Evolutionary conservation across 2,113 vertebrate species (phyloP).

Genomic region (Rousettus leschenaultii): DNA sequence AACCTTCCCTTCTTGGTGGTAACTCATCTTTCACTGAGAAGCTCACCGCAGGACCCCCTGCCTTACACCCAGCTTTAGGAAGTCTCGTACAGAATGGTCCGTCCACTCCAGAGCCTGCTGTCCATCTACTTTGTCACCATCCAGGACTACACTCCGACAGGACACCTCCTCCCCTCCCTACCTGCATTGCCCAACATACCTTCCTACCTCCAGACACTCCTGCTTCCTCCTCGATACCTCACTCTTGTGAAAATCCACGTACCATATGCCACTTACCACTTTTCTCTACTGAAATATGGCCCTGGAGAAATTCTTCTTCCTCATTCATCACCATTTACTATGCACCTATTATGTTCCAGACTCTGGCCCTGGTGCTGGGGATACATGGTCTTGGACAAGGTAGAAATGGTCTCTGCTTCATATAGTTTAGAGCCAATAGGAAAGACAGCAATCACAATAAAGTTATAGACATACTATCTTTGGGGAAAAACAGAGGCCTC

Average conservation of each 20-base stretch:
- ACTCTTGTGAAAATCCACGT: not conserved
- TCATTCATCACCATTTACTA: not conserved
- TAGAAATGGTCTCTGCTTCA: not conserved
- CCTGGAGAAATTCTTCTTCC: not conserved
- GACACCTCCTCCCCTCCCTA: not conserved
- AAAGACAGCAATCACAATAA: not conserved
- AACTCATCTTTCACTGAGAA: not conserved
- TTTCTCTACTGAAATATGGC: not conserved
- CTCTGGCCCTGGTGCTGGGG: not conserved
- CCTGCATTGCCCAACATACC: fast-evolving
- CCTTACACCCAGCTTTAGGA: not conserved
- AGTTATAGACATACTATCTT: no score
- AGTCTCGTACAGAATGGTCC: not conserved
- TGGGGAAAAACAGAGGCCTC: not conserved
- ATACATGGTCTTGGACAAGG: not conserved
- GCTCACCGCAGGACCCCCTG: not conserved
- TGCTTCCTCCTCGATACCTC: not conserved
- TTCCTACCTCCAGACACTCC: not conserved
- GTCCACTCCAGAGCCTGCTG: not conserved
- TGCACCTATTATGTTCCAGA: not conserved
- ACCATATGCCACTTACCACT: not conserved
- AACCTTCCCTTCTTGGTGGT: not conserved
- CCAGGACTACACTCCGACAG: not conserved
- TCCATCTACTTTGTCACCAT: not conserved
- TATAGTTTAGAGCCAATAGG: not conserved